Conservation (phyloP, 2,113 vertebrate genomes). For the Lepus timidus region DNA sequence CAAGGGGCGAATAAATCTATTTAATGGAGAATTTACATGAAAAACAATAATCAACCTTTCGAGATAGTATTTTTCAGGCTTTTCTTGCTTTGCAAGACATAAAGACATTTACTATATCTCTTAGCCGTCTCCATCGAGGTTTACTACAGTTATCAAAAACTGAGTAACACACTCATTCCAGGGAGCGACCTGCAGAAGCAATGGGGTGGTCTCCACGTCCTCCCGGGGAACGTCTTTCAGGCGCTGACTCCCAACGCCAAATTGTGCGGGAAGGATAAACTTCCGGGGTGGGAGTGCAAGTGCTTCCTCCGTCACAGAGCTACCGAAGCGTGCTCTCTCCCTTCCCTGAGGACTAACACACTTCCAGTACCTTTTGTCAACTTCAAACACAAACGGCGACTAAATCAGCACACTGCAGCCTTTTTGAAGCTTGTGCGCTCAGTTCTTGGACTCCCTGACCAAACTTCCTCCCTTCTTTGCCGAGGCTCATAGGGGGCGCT, state of each 20-base stretch:
- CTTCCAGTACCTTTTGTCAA: background rate
- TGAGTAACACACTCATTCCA: background rate
- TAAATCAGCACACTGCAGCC: background rate
- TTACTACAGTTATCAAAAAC: background rate
- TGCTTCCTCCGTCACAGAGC: background rate
- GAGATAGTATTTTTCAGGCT: background rate
- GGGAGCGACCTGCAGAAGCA: background rate
- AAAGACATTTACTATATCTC: background rate
- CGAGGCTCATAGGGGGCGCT: constrained; percentile 52
- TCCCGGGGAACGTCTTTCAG: too few relatives aligned
- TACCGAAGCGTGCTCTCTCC: background rate
- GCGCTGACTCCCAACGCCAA: background rate
- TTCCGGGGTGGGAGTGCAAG: background rate
- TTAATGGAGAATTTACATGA: constrained; percentile 13
- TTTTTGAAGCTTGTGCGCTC: constrained; percentile 23
- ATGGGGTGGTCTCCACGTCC: too few relatives aligned
- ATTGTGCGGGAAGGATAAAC: background rate
- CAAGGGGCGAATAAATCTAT: background rate
- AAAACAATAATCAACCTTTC: background rate
- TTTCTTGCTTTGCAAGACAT: background rate
- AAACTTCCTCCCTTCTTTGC: constrained; percentile 10
- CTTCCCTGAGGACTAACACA: background rate
- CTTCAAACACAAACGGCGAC: background rate
- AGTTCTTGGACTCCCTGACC: constrained; percentile 19
- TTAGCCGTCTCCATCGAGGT: background rate